Evolutionary conservation across 2,888 invertebrate species (phyloP).

Genomic region (Polydrusus tereticollis): DNA sequence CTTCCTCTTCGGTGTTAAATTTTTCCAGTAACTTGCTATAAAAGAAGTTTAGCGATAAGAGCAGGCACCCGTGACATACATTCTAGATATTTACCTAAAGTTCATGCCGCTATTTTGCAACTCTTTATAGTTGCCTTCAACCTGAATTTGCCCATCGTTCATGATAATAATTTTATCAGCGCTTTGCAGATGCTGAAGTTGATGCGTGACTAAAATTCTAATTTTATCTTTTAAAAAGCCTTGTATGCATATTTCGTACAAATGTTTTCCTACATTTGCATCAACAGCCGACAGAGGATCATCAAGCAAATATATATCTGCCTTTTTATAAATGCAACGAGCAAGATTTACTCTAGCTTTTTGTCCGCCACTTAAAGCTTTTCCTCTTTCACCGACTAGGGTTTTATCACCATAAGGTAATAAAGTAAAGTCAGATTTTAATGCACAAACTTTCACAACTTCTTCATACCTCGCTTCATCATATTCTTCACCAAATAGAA

Average conservation of each 20-base stretch:
- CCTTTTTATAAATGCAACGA: slow-evolving; percentile 80
- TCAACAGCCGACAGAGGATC: slow-evolving; percentile 89
- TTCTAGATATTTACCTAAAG: slow-evolving; percentile 54
- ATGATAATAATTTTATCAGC: slow-evolving; percentile 64
- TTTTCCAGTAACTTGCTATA: slow-evolving; percentile 65
- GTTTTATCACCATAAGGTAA: slow-evolving; percentile 84
- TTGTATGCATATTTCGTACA: slow-evolving; percentile 80
- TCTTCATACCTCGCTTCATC: slow-evolving; percentile 72
- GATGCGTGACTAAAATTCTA: slow-evolving; percentile 79
- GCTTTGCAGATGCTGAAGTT: slow-evolving; percentile 71
- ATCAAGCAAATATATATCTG: slow-evolving; percentile 84
- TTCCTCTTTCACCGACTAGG: slow-evolving; percentile 85
- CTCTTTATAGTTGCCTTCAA: slow-evolving; percentile 67
- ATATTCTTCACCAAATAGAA: slow-evolving; percentile 79
- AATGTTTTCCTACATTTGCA: slow-evolving; percentile 79
- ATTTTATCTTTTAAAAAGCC: slow-evolving; percentile 73
- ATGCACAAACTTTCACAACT: slow-evolving; percentile 76
- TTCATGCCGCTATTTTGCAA: slow-evolving; percentile 69
- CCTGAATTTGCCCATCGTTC: slow-evolving; percentile 68
- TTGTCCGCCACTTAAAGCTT: slow-evolving; percentile 87
- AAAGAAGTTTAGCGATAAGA: neutral
- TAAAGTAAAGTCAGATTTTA: slow-evolving; percentile 78
- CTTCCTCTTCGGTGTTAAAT: slow-evolving; percentile 59
- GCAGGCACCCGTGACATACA: too few species aligned
- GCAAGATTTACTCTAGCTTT: slow-evolving; percentile 86